Conservation (phyloP, 1,140 invertebrate species). For the Xylocopa sonorina region DNA sequence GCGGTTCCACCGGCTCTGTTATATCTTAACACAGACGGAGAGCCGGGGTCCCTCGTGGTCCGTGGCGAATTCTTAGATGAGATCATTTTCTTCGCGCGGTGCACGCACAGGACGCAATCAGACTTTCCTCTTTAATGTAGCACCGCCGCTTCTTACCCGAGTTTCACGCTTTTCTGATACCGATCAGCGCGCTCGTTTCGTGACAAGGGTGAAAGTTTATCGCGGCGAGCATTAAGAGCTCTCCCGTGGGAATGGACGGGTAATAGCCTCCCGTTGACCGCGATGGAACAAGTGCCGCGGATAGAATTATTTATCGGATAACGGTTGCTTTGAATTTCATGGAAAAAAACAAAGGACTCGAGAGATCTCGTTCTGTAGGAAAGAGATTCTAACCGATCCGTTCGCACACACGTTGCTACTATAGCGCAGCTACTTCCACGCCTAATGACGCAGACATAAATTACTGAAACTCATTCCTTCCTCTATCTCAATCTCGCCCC, state of each 20-base stretch:
- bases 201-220: background rate
- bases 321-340: no score
- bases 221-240: background rate
- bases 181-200: background rate
- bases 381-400: no score
- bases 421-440: no score
- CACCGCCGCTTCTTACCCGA: background rate
- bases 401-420: no score
- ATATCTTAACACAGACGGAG: conserved; percentile 4
- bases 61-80: conserved; percentile 44
- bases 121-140: conserved; percentile 31
- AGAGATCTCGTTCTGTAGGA: no score
- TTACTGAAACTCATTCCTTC: no score
- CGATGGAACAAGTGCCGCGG: background rate
- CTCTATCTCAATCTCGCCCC: no score
- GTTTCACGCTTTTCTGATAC: conserved; percentile 25
- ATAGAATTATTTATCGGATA: background rate
- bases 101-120: conserved; percentile 33
- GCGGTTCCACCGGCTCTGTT: conserved; percentile 31
- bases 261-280: background rate
- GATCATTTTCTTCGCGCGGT: conserved; percentile 41
- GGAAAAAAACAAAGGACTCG: no score
- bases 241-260: background rate
- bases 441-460: no score
- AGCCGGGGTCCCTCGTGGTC: background rate